Percentiles rank a stretch among this genome's conserved stretches.
Conservation (phyloP, 2,888 invertebrate genomes). For the Himalopsyche tibetana region DNA sequence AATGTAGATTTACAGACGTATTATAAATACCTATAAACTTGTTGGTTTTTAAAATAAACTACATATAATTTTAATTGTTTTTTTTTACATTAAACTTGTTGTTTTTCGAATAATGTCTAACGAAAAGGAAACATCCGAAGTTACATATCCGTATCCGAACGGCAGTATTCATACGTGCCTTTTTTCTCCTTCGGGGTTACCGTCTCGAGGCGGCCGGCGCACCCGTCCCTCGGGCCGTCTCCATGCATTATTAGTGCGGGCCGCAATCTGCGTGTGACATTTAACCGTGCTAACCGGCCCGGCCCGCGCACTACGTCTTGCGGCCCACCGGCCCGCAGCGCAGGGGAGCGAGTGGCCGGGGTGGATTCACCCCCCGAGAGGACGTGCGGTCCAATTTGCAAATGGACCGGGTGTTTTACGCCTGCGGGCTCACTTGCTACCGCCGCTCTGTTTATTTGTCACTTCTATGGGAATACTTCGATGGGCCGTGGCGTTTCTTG, state of each 20-base stretch:
- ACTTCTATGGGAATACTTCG: constrained; percentile 53
- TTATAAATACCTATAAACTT: too few relatives aligned
- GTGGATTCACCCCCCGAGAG: constrained; percentile 47
- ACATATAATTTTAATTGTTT: too few relatives aligned
- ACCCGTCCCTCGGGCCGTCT: constrained; percentile 13
- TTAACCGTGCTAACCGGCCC: constrained; percentile 22
- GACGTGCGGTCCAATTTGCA: constrained; percentile 61
- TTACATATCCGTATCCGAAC: too few relatives aligned
- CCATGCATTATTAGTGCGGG: constrained; percentile 61
- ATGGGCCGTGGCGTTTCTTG: constrained; percentile 14
- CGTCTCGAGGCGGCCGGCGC: background rate
- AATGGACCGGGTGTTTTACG: constrained; percentile 59
- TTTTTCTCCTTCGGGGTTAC: background rate
- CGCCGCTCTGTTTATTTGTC: constrained; percentile 50
- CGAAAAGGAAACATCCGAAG: too few relatives aligned
- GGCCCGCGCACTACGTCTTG: constrained; percentile 21
- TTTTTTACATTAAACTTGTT: too few relatives aligned
- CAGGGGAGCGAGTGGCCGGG: background rate
- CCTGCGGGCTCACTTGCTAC: constrained; percentile 41
- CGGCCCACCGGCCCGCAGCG: background rate
- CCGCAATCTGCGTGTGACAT: constrained; percentile 36
- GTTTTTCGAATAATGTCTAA: too few relatives aligned
- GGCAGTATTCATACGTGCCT: background rate
- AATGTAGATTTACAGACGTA: too few relatives aligned
- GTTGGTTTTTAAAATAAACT: too few relatives aligned